Evolutionary conservation across 2,888 invertebrate genomes (phyloP).

Genomic region (Panorpa germanica): DNA sequence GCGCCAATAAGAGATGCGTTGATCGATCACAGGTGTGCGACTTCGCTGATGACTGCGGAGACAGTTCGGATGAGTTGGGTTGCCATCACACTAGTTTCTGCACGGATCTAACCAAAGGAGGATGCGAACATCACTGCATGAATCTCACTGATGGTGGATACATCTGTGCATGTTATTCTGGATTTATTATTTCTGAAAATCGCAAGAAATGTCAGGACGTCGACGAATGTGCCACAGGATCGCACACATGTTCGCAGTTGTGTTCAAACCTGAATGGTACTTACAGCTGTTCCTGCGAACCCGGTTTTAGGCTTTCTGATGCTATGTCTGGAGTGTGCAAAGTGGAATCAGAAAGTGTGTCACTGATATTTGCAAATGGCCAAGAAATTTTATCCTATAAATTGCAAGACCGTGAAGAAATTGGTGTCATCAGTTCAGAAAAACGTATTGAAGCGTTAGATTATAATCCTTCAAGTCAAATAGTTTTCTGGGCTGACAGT

Average conservation of each 20-base stretch:
- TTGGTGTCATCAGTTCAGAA: slow-evolving; percentile 64
- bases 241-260: slow-evolving; percentile 81
- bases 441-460: slow-evolving; percentile 84
- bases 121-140: slow-evolving; percentile 83
- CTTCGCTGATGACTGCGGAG: slow-evolving; percentile 78
- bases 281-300: slow-evolving; percentile 69
- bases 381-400: slow-evolving; percentile 67
- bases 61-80: slow-evolving; percentile 76
- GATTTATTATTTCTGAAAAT: slow-evolving; percentile 68
- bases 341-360: slow-evolving; percentile 41
- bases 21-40: slow-evolving; percentile 66
- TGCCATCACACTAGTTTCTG: slow-evolving; percentile 56
- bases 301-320: slow-evolving; percentile 62
- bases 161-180: slow-evolving; percentile 77
- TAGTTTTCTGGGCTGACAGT: slow-evolving; percentile 92
- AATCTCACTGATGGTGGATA: slow-evolving; percentile 69
- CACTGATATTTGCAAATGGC: slow-evolving; percentile 61
- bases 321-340: slow-evolving; percentile 69
- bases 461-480: slow-evolving; percentile 64
- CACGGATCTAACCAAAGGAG: slow-evolving; percentile 41
- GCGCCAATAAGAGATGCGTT: slow-evolving; percentile 75
- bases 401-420: slow-evolving; percentile 43
- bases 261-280: slow-evolving; percentile 86
- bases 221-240: slow-evolving; percentile 70
- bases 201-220: slow-evolving; percentile 75